Percentiles rank a stretch among this genome's conserved stretches.
Evolutionary conservation across 1,140 invertebrate species (phyloP).

Genomic region (Saxidomus purpurata): DNA sequence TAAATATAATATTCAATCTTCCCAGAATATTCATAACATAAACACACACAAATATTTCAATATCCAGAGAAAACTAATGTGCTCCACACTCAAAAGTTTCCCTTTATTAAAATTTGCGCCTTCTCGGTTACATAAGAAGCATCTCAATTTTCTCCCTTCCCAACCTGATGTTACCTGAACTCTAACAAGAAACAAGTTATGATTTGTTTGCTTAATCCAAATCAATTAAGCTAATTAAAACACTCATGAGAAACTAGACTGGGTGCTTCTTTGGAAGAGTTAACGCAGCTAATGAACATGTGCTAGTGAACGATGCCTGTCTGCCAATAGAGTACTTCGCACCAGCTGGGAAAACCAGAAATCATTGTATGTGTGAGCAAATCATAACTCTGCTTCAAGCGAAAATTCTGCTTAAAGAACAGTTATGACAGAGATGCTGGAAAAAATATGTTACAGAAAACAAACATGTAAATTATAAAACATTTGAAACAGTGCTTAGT

Average conservation of each 20-base stretch:
- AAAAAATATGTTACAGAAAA: slow-evolving; percentile 13
- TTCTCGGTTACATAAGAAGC: not conserved
- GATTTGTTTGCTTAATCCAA: slow-evolving; percentile 43
- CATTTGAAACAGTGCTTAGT: not conserved
- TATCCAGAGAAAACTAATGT: slow-evolving; percentile 11
- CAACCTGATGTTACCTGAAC: slow-evolving; percentile 7
- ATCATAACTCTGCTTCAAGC: not conserved
- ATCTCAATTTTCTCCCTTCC: not conserved
- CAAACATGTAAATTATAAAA: not conserved
- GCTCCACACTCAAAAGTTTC: not conserved
- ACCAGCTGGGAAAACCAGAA: slow-evolving; percentile 9
- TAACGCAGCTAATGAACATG: slow-evolving; percentile 49
- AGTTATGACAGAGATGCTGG: not conserved
- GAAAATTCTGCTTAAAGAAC: not conserved
- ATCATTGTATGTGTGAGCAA: slow-evolving; percentile 20
- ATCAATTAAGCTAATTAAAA: slow-evolving; percentile 52
- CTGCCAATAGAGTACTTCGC: slow-evolving; percentile 22
- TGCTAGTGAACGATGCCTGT: not conserved
- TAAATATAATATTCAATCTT: not conserved
- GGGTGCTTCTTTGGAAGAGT: not conserved
- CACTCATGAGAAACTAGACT: slow-evolving; percentile 34
- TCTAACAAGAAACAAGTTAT: slow-evolving; percentile 51
- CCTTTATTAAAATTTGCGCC: not conserved
- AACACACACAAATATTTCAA: slow-evolving; percentile 20
- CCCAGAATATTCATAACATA: slow-evolving; percentile 8